Percentiles rank a stretch among this genome's conserved stretches.
phyloP scores from a whole-genome alignment of 2,888 invertebrate species.

The Metallyticus violacea region DNA sequence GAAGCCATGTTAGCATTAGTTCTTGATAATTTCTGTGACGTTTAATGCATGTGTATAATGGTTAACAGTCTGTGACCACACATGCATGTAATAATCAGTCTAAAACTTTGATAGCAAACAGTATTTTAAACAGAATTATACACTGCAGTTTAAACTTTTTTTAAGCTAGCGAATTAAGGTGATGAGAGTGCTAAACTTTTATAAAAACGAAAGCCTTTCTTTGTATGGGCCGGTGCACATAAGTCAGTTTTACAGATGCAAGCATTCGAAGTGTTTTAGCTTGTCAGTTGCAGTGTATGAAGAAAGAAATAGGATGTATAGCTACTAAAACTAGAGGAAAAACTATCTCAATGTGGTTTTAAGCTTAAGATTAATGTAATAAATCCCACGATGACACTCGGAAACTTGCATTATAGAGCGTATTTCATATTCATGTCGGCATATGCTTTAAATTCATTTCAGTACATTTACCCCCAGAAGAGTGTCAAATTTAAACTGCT shows the following conservation, averaged over 20 bases:
- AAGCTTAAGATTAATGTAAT: neutral
- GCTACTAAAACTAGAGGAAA: neutral
- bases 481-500: too few relatives aligned
- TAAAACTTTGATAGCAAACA: neutral
- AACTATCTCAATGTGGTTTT: neutral
- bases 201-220: neutral
- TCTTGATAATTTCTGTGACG: neutral
- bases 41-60: neutral
- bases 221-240: neutral
- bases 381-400: neutral
- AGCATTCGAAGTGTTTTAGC: neutral
- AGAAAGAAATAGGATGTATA: neutral
- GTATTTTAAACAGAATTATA: neutral
- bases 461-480: too few relatives aligned
- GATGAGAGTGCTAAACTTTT: neutral
- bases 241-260: neutral
- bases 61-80: neutral
- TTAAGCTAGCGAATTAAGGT: neutral
- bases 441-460: too few relatives aligned
- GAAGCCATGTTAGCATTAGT: neutral
- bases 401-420: too few relatives aligned
- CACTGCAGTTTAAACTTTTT: neutral
- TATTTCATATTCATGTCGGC: too few relatives aligned
- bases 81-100: neutral
- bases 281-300: neutral